Base-by-base conservation (phyloP, 2,888 invertebrate genomes). In the Smittia aterrima region DNA sequence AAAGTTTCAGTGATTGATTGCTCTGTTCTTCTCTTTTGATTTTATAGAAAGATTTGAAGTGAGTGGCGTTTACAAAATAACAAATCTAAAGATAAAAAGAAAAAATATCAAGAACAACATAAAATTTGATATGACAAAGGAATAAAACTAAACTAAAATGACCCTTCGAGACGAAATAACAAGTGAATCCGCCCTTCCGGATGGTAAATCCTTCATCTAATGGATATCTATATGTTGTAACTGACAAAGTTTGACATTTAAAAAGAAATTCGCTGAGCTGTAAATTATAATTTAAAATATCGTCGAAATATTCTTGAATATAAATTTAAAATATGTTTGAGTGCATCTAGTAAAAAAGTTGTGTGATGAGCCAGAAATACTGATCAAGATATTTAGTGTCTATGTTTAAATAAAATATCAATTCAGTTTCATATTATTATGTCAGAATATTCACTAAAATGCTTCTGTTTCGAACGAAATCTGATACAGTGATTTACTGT, bases 111-210 rank as follows among this genome's bases (percentile, higher is more conserved):
- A 13, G 47, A 47, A 47, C 47, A 47, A 47, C 3, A 47, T 18
- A 54, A 72, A 62, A n/a, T 68, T 40, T 16, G 32, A 18, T 41
- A 70, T 20, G 53, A 32, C 6, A 53, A 25, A 18, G 18, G 13
- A 16, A 25, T 25, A 32, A 70, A 54, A 70, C 20, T 47, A 11
- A 68, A 41, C n/a, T 9, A 72, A 72, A 58, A 72, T 72, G 72
- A 72, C 72, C 7, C 40, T 72, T 22, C 32, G 40, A 13, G 72
- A 72, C 22, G 72, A 62, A 7, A 22, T 58, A 38, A 27, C 58
- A 20, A 72, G 38, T 62, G 72, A 72, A 38, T 32, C 72, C 27
- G 72, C 38, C 18, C 62, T 58, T 38, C 58, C 72, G 54, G 72
- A 58, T 32, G 72, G 72, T 72, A 72, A 66, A 58, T 2, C 16